Evolutionary conservation across 2,797 vertebrate species (phyloP), one percentile per base, ranked within the genome.

Genomic region (Pipistrellus pipistrellus): DNA sequence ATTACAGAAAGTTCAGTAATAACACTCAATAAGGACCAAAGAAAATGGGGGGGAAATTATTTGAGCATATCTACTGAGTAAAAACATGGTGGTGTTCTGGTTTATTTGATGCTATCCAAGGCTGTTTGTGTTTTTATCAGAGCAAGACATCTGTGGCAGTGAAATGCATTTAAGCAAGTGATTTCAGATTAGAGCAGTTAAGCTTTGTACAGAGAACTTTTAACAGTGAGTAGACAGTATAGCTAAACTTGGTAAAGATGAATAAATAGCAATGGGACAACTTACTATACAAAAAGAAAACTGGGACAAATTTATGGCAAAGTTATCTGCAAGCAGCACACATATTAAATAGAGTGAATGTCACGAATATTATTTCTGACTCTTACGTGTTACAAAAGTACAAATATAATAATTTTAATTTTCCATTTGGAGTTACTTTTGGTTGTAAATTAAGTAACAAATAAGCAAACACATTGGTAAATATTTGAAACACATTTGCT

Each of bases 201-300:
- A 44, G 18, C 15, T n/a, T 14, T 72, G 23, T 15, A 46, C 15
- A 86, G 20, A 62, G 27, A 15, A 88, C 81, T 2, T 73, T 48
- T 71, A 77, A 35, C 18, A 85, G 0, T 72, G 76, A 84, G n/a
- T 84, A 44, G 11, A 96, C 59, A 68, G 83, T 73, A 20, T 62
- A 83, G 18, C 3, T 94, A 55, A 68, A 59, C 71, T 93, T 88
- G 71, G 32, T 89, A 69, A 62, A 93, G 73, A 38, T 27, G 21
- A 66, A 41, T 78, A 41, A 71, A n/a, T 20, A 25, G 3, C 84
- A 85, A 51, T 75, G 2, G 53, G 72, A 81, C 3, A 85, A 48
- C 27, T 91, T 95, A 85, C 17, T 82, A 18, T 59, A 55, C 3
- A 84, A 93, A 92, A 93, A n/a, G 21, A 55, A 89, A 96, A 76